Evolutionary conservation across 2,888 invertebrate species (phyloP).

Genomic region (Papilio protenor): DNA sequence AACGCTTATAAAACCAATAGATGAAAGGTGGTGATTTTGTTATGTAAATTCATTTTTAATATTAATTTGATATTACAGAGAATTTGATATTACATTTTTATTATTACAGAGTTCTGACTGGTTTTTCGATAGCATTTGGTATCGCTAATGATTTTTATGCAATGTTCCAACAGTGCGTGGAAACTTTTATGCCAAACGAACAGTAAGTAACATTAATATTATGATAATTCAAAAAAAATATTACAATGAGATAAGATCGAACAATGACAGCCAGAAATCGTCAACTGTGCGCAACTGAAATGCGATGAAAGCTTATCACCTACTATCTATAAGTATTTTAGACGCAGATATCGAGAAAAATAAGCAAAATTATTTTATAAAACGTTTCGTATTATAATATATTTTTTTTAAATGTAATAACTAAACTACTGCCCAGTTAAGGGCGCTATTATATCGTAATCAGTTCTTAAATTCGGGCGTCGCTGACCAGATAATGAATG

Average conservation of each 20-base stretch:
- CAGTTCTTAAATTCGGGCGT: too few relatives aligned
- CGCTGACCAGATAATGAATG: too few relatives aligned
- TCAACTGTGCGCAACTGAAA: not conserved
- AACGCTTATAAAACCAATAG: slow-evolving; percentile 8
- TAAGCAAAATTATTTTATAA: too few relatives aligned
- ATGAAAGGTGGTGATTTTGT: slow-evolving; percentile 11
- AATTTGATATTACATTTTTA: not conserved
- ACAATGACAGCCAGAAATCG: not conserved
- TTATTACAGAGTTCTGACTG: slow-evolving; percentile 27
- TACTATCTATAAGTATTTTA: not conserved
- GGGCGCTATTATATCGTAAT: too few relatives aligned
- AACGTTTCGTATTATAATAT: too few relatives aligned
- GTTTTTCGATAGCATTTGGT: slow-evolving; percentile 23
- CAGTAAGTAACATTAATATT: slow-evolving; percentile 54
- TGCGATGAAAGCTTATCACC: not conserved
- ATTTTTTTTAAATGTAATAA: too few relatives aligned
- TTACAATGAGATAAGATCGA: too few relatives aligned
- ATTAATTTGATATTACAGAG: not conserved
- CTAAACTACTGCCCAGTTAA: too few relatives aligned
- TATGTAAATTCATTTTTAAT: not conserved
- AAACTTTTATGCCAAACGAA: slow-evolving; percentile 57
- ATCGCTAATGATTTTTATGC: slow-evolving; percentile 44
- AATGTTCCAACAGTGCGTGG: slow-evolving; percentile 54
- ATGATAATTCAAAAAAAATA: too few relatives aligned
- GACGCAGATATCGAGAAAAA: not conserved